Conservation (phyloP, 2,797 vertebrate genomes). For the Thalassophryne amazonica region DNA sequence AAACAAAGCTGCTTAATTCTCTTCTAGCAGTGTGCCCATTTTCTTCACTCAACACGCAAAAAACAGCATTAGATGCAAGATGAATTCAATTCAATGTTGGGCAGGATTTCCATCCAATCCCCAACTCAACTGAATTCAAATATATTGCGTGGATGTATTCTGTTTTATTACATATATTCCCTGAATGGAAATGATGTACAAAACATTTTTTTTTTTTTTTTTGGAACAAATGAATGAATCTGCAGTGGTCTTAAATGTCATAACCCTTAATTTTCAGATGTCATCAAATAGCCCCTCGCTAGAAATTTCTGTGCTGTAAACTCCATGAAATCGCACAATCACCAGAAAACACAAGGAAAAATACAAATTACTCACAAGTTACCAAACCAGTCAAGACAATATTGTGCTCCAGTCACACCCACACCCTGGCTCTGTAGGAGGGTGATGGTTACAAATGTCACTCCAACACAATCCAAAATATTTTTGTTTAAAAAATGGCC, state of each 20-base stretch:
- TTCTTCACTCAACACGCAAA: slow-evolving; percentile 4
- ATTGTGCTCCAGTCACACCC: slow-evolving; percentile 27
- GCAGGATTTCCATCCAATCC: too few species aligned
- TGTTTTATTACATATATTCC: too few species aligned
- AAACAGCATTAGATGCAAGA: too few species aligned
- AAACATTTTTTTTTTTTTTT: too few species aligned
- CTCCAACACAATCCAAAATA: slow-evolving; percentile 62
- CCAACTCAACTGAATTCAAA: too few species aligned
- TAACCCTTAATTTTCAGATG: slow-evolving; percentile 38
- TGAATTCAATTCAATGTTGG: too few species aligned
- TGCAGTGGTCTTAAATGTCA: slow-evolving; percentile 40
- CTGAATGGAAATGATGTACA: too few species aligned
- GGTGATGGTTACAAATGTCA: slow-evolving; percentile 60
- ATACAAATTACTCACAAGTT: slow-evolving; percentile 27
- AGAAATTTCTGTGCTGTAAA: slow-evolving; percentile 33
- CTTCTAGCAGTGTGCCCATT: slow-evolving; percentile 18
- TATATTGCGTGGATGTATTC: too few species aligned
- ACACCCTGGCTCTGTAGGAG: slow-evolving; percentile 59
- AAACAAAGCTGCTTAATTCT: slow-evolving; percentile 16
- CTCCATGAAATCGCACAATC: slow-evolving; percentile 52
- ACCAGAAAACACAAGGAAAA: slow-evolving; percentile 26
- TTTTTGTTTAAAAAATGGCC: slow-evolving; percentile 68
- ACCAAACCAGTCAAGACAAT: slow-evolving; percentile 46
- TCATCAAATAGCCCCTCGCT: slow-evolving; percentile 14
- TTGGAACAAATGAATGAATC: too few species aligned